These are phyloP conservation scores for Triplophysa dalaica DNA, from an alignment of 2,113 vertebrate species.

Conservation along the genomic window DNA sequence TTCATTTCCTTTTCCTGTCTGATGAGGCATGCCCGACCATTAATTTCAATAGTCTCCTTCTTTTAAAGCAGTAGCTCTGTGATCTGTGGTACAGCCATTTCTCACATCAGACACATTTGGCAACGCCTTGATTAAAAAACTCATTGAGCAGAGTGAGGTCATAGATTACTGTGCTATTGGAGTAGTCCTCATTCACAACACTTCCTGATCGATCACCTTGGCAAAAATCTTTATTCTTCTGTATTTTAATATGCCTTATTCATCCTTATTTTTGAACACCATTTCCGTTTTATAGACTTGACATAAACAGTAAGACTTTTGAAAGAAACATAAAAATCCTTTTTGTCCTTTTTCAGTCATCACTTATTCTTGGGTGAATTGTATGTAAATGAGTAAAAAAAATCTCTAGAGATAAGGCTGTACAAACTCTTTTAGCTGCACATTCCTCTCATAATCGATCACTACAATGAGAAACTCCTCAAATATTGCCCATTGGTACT, in stretches of 20 bases:
- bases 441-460: neutral
- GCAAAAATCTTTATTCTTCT: neutral
- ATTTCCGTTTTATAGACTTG: neutral
- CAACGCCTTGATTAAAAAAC: conserved; percentile 51
- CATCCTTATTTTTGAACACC: neutral
- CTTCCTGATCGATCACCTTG: conserved; percentile 2
- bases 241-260: conserved; percentile 1
- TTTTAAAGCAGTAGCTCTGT: conserved; percentile 28
- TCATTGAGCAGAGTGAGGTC: conserved; percentile 45
- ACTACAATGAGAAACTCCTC: conserved; percentile 6
- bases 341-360: neutral
- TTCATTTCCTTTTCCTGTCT: conserved; percentile 30
- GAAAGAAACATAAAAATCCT: neutral
- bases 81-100: conserved; percentile 30
- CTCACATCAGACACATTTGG: conserved; percentile 26
- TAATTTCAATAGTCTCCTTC: conserved; percentile 27
- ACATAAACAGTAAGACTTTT: neutral
- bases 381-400: neutral
- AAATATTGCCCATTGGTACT: neutral
- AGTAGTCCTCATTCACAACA: conserved; percentile 39
- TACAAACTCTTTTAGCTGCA: neutral
- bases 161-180: conserved; percentile 54
- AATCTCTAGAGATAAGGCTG: neutral
- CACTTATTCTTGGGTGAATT: neutral
- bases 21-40: conserved; percentile 28